phyloP scores from a whole-genome alignment of 2,888 invertebrate genomes.

The Podotricha telesiphe region DNA sequence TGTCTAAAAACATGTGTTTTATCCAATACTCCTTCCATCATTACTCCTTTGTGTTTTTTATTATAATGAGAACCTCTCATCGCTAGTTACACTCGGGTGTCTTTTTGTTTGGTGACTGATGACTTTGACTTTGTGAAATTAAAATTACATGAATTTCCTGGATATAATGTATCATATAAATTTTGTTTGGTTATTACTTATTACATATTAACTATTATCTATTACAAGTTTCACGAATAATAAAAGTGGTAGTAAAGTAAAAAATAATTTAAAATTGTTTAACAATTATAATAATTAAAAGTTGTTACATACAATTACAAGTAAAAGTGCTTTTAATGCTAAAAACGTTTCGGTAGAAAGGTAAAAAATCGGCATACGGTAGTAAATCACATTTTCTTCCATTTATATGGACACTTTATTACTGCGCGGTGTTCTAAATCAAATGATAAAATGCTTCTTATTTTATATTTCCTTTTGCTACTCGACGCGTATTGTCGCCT shows the following conservation, averaged over 20 bases:
- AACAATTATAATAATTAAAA: too few species aligned
- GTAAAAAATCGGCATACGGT: slow-evolving; percentile 70
- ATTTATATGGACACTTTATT: slow-evolving; percentile 83
- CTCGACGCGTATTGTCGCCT: slow-evolving; percentile 72
- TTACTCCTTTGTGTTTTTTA: neutral
- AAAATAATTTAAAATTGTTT: too few species aligned
- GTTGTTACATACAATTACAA: neutral
- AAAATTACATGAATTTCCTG: too few species aligned
- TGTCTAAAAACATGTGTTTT: too few species aligned
- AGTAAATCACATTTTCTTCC: slow-evolving; percentile 80
- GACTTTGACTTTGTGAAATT: slow-evolving; percentile 13
- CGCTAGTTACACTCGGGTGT: neutral
- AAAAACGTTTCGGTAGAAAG: slow-evolving; percentile 46
- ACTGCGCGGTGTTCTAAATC: slow-evolving; percentile 80
- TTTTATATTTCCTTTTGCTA: slow-evolving; percentile 76
- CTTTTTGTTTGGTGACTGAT: slow-evolving; percentile 15
- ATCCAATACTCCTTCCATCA: too few species aligned
- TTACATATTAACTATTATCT: too few species aligned
- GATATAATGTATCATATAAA: too few species aligned
- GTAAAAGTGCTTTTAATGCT: neutral
- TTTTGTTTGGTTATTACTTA: too few species aligned
- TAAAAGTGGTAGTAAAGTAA: too few species aligned
- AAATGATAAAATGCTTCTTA: slow-evolving; percentile 82
- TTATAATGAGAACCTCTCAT: neutral
- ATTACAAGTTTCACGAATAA: neutral